Evolutionary conservation across 2,888 invertebrate genomes (phyloP).

Genomic region (Boloria selene): DNA sequence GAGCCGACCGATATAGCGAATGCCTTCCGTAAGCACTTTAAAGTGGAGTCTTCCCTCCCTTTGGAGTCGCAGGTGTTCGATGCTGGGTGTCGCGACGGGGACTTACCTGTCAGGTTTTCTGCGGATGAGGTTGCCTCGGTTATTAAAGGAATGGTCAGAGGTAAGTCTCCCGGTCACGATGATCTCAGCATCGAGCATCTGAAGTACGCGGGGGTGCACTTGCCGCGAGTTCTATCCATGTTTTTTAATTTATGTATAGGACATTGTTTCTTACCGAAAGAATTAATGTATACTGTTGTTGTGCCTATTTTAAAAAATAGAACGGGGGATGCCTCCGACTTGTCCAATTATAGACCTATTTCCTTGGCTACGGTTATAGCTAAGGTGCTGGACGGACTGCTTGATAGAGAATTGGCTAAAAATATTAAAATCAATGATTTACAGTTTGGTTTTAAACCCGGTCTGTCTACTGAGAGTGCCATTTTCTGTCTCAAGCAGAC

Average conservation of each 20-base stretch:
- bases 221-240: slow-evolving; percentile 18
- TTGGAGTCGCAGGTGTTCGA: slow-evolving; percentile 3
- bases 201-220: slow-evolving; percentile 21
- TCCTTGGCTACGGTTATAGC: slow-evolving; percentile 25
- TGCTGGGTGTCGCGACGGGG: background rate
- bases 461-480: slow-evolving; percentile 15
- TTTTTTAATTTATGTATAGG: slow-evolving; percentile 1
- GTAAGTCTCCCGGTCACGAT: slow-evolving; percentile 25
- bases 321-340: slow-evolving; percentile 9
- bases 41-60: background rate
- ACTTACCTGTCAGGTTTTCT: slow-evolving; percentile 5
- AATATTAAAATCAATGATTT: slow-evolving; percentile 29
- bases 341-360: slow-evolving; percentile 25
- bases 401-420: slow-evolving; percentile 8
- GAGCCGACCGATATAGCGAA: slow-evolving; percentile 26
- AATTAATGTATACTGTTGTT: slow-evolving; percentile 19
- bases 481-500: slow-evolving; percentile 22
- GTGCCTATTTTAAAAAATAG: slow-evolving; percentile 24
- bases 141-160: slow-evolving; percentile 16
- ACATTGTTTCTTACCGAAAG: slow-evolving; percentile 5
- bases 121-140: background rate
- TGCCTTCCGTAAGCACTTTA: slow-evolving; percentile 26
- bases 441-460: slow-evolving; percentile 31
- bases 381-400: slow-evolving; percentile 38
- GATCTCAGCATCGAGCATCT: slow-evolving; percentile 26